Evolutionary conservation across 2,888 invertebrate species (phyloP), one percentile per base, ranked within the genome.

Genomic region (Agonum fuliginosum): DNA sequence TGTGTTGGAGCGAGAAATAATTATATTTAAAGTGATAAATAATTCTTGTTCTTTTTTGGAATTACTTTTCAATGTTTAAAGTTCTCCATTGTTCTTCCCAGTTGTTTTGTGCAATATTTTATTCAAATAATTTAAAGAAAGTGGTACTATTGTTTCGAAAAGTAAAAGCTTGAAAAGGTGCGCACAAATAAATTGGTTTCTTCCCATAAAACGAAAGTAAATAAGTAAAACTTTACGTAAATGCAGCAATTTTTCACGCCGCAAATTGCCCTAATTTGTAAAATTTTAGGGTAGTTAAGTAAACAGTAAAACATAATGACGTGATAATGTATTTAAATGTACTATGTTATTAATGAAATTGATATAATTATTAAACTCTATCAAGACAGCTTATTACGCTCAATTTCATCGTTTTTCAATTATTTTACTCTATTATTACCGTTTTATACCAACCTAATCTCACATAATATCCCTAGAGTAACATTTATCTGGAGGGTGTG

Each of bases 271-370:
- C n/a, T n/a, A n/a, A n/a, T n/a, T n/a, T n/a, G n/a, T n/a, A n/a
- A n/a, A n/a, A n/a, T n/a, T n/a, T n/a, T n/a, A n/a, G n/a, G n/a
- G n/a, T n/a, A n/a, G n/a, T n/a, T n/a, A n/a, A n/a, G n/a, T n/a
- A n/a, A n/a, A n/a, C n/a, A n/a, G n/a, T n/a, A n/a, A n/a, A n/a
- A n/a, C n/a, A n/a, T n/a, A 10, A 12, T 46, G 17, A 46, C 17
- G 46, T 46, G 46, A 46, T 46, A 46, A 41, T 41, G 12, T n/a
- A 46, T 34, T 54, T 54, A 54, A 54, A 54, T 54, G 54, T 17
- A 62, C 27, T 62, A 62, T 62, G 17, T 34, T 17, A 62, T 62
- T 62, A 62, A 34, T 30, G 14, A 62, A 30, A 62, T 62, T 62
- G 54, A 62, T 30, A 62, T 30, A 54, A 54, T 27, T 54, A 62